These are phyloP conservation scores for Gobionotothen gibberifrons DNA, from an alignment of 2,797 vertebrate species.

Conservation along the genomic window DNA sequence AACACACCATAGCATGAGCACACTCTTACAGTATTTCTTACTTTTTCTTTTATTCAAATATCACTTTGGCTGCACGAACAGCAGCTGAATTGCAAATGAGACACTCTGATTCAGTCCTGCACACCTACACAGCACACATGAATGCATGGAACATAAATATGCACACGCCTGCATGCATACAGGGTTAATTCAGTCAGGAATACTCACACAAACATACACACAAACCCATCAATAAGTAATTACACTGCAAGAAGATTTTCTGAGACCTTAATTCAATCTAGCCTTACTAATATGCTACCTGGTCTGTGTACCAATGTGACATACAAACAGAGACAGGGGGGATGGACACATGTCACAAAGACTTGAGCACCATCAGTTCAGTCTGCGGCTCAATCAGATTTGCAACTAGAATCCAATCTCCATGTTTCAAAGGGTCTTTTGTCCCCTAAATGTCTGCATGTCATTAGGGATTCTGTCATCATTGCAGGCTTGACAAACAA, in stretches of 20 bases:
- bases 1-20: constrained; percentile 52
- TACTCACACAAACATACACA: constrained; percentile 29
- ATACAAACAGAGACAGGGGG: constrained; percentile 10
- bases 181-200: constrained; percentile 13
- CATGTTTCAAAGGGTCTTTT: constrained; percentile 21
- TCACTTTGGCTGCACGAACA: constrained; percentile 1
- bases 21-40: constrained; percentile 26
- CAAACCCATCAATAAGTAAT: constrained; percentile 44
- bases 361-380: background rate
- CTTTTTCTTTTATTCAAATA: constrained; percentile 36
- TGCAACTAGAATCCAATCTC: constrained; percentile 35
- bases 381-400: constrained; percentile 30
- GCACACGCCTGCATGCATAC: constrained; percentile 8
- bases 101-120: background rate
- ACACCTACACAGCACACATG: background rate
- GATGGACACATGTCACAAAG: constrained; percentile 25
- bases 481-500: constrained; percentile 34
- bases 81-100: constrained; percentile 46
- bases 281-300: background rate
- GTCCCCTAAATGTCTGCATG: constrained; percentile 40
- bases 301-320: constrained; percentile 30
- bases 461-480: constrained; percentile 40
- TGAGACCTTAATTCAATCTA: constrained; percentile 11
- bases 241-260: background rate
- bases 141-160: constrained; percentile 14